Evolutionary conservation across 1,140 invertebrate genomes (phyloP).

Genomic region (Meloidogyne exigua): DNA sequence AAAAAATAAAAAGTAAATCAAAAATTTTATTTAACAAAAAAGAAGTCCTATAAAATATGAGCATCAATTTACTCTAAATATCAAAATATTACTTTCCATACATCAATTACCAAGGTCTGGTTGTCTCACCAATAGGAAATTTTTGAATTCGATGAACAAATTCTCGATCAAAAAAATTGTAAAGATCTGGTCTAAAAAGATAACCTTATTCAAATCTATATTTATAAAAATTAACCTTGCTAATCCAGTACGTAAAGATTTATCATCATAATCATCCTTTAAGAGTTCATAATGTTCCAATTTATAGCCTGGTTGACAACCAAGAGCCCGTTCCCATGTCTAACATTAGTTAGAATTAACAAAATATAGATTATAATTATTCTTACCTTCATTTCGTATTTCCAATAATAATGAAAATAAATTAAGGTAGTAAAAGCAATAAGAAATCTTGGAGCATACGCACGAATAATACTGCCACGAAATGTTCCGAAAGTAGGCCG

Average conservation of each 20-base stretch:
- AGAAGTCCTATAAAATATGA: too few relatives aligned
- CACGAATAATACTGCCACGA: slow-evolving; percentile 50
- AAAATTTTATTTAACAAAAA: too few relatives aligned
- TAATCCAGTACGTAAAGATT: neutral
- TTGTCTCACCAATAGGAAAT: neutral
- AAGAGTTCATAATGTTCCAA: neutral
- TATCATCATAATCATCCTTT: neutral
- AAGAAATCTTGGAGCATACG: slow-evolving; percentile 49
- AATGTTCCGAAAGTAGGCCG: slow-evolving; percentile 56
- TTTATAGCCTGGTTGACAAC: neutral
- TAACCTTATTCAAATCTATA: neutral
- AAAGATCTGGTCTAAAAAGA: neutral
- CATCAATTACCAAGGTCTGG: neutral
- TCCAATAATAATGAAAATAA: slow-evolving; percentile 53
- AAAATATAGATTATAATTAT: neutral
- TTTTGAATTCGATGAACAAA: slow-evolving; percentile 2
- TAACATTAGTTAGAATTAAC: neutral
- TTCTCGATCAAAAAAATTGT: neutral
- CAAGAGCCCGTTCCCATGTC: neutral
- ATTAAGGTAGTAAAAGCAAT: slow-evolving; percentile 43
- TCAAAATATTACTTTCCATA: neutral
- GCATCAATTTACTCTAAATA: neutral
- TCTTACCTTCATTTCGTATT: slow-evolving; percentile 56
- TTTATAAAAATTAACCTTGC: neutral
- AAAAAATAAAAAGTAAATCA: too few relatives aligned